phyloP scores from a whole-genome alignment of 1,140 invertebrate genomes.

The Drosophila melanica region DNA sequence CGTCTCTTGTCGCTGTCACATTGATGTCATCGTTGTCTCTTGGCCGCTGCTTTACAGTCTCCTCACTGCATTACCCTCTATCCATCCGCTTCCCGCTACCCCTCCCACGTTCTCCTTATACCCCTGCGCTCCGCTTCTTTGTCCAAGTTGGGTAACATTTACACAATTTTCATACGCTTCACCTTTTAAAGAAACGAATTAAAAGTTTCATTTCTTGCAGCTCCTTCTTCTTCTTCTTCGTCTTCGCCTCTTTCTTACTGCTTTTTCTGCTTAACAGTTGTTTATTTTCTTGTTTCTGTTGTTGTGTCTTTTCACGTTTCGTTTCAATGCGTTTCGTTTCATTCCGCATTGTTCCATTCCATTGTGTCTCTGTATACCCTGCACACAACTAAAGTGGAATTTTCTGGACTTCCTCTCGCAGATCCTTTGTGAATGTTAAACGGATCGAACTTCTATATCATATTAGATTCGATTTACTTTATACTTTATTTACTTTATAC shows the following conservation, averaged over 20 bases:
- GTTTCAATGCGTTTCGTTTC: constrained; percentile 39
- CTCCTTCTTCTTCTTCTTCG: constrained; percentile 2
- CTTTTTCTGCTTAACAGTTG: constrained; percentile 27
- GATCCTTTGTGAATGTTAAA: too few relatives aligned
- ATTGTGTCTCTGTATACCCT: neutral
- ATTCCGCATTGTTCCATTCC: constrained; percentile 20
- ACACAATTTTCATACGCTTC: constrained; percentile 78
- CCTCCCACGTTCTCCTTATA: neutral
- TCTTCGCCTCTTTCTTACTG: neutral
- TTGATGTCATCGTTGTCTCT: constrained; percentile 46
- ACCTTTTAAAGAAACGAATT: constrained; percentile 81
- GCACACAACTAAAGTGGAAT: neutral
- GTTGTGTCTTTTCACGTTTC: constrained; percentile 33
- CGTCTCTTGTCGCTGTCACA: constrained; percentile 41
- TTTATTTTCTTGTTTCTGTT: constrained; percentile 36
- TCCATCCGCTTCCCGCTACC: neutral
- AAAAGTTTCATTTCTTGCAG: constrained; percentile 70
- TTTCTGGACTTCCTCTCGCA: too few relatives aligned
- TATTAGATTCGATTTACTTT: too few relatives aligned
- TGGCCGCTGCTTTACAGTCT: neutral
- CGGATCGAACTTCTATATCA: too few relatives aligned
- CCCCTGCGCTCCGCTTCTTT: neutral
- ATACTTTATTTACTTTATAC: too few relatives aligned
- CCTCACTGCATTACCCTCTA: neutral
- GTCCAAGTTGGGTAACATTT: constrained; percentile 58